Evolutionary conservation across 2,113 vertebrate genomes (phyloP).

Genomic region (Gambusia holbrooki): DNA sequence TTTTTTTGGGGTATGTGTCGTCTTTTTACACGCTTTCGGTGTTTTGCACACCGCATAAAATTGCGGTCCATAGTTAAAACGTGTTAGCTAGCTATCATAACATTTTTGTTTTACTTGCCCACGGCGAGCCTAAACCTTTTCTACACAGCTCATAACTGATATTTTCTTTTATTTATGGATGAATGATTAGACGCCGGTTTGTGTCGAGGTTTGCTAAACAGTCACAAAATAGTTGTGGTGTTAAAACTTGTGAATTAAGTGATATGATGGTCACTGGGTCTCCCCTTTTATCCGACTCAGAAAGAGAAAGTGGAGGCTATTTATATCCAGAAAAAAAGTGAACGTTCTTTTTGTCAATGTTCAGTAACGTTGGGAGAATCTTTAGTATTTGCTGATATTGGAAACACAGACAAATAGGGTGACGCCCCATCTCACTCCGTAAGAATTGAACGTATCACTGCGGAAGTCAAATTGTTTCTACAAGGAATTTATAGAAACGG

Average conservation of each 20-base stretch:
- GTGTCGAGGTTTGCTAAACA: not conserved
- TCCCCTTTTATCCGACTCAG: not conserved
- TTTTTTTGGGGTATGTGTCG: not conserved
- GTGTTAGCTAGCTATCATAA: constrained; percentile 57
- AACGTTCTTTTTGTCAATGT: not conserved
- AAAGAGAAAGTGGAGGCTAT: constrained; percentile 30
- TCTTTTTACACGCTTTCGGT: constrained; percentile 10
- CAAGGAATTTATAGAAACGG: constrained; percentile 44
- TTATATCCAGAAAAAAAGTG: not conserved
- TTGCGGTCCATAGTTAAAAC: constrained; percentile 45
- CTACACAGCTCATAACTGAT: constrained; percentile 1
- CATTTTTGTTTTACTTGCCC: constrained; percentile 20
- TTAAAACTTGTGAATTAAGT: constrained; percentile 42
- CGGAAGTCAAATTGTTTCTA: constrained; percentile 80
- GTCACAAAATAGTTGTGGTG: constrained; percentile 33
- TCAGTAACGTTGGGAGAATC: constrained; percentile 4
- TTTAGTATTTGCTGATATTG: constrained; percentile 30
- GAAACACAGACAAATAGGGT: constrained; percentile 64
- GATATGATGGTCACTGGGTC: not conserved
- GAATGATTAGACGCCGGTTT: not conserved
- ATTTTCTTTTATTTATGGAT: not conserved
- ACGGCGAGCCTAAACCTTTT: constrained; percentile 24
- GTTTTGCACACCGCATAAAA: constrained; percentile 32
- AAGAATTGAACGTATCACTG: constrained; percentile 71
- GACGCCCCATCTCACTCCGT: constrained; percentile 79